Conservation (phyloP, 2,113 vertebrate genomes). For the Semicossyphus pulcher region DNA sequence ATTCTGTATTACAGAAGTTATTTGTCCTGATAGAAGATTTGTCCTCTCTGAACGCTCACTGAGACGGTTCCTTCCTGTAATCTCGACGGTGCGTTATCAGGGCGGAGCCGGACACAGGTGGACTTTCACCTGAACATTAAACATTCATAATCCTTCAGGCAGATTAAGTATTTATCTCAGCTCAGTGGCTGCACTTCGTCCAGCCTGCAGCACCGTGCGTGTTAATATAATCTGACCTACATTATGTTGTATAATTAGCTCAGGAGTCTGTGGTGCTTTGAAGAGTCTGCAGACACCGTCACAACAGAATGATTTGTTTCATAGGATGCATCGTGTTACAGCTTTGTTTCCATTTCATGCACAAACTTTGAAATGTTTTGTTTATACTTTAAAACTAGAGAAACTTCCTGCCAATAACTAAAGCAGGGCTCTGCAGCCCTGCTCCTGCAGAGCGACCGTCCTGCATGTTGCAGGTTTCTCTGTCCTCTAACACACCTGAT, state of each 20-base stretch:
- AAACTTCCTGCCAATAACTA: no score
- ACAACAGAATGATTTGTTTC: neutral
- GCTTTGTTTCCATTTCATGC: no score
- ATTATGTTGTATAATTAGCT: neutral
- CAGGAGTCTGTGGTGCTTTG: neutral
- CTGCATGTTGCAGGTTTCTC: no score
- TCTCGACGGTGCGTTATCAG: neutral
- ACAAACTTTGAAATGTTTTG: no score
- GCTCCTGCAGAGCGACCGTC: no score
- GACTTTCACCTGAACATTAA: slow-evolving; percentile 18
- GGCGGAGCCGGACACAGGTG: neutral
- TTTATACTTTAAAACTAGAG: no score
- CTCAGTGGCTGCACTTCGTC: neutral
- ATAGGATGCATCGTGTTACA: no score
- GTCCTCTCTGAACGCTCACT: neutral
- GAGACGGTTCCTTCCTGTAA: neutral
- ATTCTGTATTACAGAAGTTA: no score
- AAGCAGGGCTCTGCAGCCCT: no score
- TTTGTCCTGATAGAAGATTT: neutral
- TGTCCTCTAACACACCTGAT: no score
- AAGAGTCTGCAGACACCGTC: neutral
- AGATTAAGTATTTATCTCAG: neutral
- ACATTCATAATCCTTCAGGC: neutral
- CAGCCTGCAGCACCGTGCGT: neutral
- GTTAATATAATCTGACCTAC: neutral